phyloP scores from a whole-genome alignment of 1,140 invertebrate genomes.

The Colletes latitarsis region DNA sequence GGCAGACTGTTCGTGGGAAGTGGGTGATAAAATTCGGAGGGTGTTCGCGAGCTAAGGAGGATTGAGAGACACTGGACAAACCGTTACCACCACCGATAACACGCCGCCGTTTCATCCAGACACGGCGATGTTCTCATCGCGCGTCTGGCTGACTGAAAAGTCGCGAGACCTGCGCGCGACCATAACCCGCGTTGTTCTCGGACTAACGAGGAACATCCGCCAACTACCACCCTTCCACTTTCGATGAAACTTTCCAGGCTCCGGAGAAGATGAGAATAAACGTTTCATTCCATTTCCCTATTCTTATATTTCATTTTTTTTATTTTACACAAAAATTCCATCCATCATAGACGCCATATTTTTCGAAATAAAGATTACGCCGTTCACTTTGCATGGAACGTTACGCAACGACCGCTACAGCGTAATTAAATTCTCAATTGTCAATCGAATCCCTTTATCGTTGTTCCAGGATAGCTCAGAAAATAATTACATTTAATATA shows the following conservation, averaged over 20 bases:
- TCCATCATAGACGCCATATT: no score
- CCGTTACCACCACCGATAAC: conserved; percentile 4
- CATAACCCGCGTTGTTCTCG: neutral
- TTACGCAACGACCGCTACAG: neutral
- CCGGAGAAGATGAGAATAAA: no score
- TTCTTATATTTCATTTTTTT: no score
- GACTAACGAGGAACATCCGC: neutral
- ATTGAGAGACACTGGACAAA: no score
- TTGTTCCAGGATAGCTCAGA: neutral
- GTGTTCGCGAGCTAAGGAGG: no score
- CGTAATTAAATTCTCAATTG: neutral
- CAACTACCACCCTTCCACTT: no score
- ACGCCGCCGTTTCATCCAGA: neutral
- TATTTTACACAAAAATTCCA: no score
- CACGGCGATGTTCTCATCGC: neutral
- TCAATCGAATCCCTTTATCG: neutral
- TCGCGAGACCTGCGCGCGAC: neutral
- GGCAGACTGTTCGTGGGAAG: no score
- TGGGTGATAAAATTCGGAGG: neutral
- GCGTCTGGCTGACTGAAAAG: conserved; percentile 1
- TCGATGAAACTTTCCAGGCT: no score
- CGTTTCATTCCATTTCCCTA: no score
- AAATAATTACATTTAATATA: neutral
- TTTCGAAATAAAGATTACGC: no score
- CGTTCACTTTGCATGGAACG: neutral